Base-by-base conservation (phyloP, 2,113 vertebrate species). In the Oryzias javanicus region DNA sequence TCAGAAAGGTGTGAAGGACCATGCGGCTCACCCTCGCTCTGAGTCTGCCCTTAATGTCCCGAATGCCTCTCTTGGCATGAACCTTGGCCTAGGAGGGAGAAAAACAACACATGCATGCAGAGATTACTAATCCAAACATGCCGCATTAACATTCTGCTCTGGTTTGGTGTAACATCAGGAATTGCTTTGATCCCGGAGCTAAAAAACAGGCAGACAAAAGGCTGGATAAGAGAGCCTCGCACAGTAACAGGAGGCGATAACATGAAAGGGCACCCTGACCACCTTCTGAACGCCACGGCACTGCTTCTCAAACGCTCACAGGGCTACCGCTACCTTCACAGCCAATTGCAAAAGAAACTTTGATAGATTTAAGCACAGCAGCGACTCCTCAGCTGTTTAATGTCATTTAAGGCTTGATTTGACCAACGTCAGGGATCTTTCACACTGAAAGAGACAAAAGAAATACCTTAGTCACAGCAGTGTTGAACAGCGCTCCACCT, bases 41-140 rank as follows among this genome's bases (percentile, higher is more conserved):
- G 5, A 99, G 93, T 82, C 93, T 93, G 87, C 90, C 96, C 91
- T 91, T 98, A 83, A 99, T 93, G 78, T 95, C 95, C 65, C 91
- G 94, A 71, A 98, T 93, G 61, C 96, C 95, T 87, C 94, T 94
- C 80, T 91, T 98, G 35, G 96, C 96, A 15, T 98, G 95, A 88
- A 83, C 94, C 92, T 96, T 97, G 86, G 95, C 95, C 94, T 98
- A 82, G 70, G 60, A 67, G 55, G 35, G 42, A 59, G 67, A 70
- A 55, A 42, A 59, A 72, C 51, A 61, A 60, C 56, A 70, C 41
- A 50, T 57, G 45, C 35, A 61, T 48, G 35, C 46, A 53, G 10
- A 51, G 66, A 86, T 75, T 83, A 80, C 60, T 71, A 83, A 85
- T 83, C 70, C 78, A 77, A 86, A 84, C 69, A 73, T 50, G 73